Evolutionary conservation across 2,113 vertebrate genomes (phyloP).

Genomic region (Salvelinus namaycush): DNA sequence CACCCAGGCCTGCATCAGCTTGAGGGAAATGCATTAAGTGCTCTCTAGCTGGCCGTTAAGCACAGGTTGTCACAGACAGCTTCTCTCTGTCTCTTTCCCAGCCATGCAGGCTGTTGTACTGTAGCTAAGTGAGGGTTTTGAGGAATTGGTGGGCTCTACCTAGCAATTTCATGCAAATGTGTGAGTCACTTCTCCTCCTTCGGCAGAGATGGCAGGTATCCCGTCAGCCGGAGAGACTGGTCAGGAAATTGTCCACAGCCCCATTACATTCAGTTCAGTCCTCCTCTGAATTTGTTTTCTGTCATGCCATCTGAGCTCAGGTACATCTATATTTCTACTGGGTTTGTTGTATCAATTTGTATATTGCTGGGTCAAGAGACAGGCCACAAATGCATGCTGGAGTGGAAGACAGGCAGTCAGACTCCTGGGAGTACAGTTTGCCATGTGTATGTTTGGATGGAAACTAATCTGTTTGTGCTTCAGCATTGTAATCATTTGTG

Average conservation of each 20-base stretch:
- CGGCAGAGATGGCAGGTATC: neutral
- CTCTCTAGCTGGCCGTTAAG: constrained; percentile 23
- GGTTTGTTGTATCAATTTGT: constrained; percentile 14
- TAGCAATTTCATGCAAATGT: constrained; percentile 46
- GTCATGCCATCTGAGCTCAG: constrained; percentile 9
- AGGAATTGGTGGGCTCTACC: constrained; percentile 38
- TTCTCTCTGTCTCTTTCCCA: constrained; percentile 16
- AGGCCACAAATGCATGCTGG: neutral
- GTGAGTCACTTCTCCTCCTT: constrained; percentile 28
- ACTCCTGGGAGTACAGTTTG: neutral
- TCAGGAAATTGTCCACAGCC: constrained; percentile 27
- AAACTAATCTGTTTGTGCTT: neutral
- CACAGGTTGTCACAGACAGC: constrained; percentile 28
- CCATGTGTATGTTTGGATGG: neutral
- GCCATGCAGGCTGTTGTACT: too few relatives aligned
- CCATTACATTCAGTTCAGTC: neutral
- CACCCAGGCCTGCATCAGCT: neutral
- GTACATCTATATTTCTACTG: neutral
- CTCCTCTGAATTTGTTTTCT: neutral
- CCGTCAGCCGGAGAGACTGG: constrained; percentile 26
- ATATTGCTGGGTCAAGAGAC: constrained; percentile 1
- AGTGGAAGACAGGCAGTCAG: neutral
- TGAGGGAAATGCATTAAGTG: constrained; percentile 12
- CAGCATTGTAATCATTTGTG: constrained; percentile 6
- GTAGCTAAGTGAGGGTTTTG: constrained; percentile 36